These are phyloP conservation scores for Meteorus cinctellus DNA, from an alignment of 2,888 invertebrate species.

Conservation along the genomic window DNA sequence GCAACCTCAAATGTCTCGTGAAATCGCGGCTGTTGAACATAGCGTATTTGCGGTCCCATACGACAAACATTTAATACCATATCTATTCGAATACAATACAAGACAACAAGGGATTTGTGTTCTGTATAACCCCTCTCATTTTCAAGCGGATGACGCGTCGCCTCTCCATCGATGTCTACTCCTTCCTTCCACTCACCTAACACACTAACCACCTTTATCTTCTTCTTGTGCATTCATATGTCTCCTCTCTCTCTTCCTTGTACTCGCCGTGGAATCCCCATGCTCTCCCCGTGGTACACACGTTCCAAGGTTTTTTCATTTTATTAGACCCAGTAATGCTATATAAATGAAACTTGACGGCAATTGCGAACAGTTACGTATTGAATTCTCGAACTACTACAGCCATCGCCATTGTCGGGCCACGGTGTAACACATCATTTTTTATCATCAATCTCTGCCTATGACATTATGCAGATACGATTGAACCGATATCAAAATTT, in stretches of 20 bases:
- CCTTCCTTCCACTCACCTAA: constrained; percentile 5
- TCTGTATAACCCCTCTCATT: neutral
- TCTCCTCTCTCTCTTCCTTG: constrained; percentile 48
- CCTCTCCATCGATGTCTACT: neutral
- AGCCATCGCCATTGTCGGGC: constrained; percentile 59
- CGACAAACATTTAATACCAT: neutral
- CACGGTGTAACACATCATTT: constrained; percentile 48
- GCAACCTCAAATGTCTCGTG: neutral
- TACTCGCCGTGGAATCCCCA: constrained; percentile 31
- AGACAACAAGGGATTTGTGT: neutral
- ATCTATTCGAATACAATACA: neutral
- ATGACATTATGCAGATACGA: neutral
- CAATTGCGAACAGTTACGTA: constrained; percentile 68
- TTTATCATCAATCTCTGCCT: constrained; percentile 15
- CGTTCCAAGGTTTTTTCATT: constrained; percentile 66
- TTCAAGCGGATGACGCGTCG: neutral
- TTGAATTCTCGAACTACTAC: constrained; percentile 55
- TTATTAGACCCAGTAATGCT: constrained; percentile 69
- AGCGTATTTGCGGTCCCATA: neutral
- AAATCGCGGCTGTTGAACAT: neutral
- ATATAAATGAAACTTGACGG: constrained; percentile 70
- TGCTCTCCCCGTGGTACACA: constrained; percentile 52
- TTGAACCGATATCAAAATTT: neutral
- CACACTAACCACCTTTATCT: constrained; percentile 30
- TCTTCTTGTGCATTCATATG: constrained; percentile 10